Conservation (phyloP, 2,113 vertebrate species). For the Lepus europaeus region DNA sequence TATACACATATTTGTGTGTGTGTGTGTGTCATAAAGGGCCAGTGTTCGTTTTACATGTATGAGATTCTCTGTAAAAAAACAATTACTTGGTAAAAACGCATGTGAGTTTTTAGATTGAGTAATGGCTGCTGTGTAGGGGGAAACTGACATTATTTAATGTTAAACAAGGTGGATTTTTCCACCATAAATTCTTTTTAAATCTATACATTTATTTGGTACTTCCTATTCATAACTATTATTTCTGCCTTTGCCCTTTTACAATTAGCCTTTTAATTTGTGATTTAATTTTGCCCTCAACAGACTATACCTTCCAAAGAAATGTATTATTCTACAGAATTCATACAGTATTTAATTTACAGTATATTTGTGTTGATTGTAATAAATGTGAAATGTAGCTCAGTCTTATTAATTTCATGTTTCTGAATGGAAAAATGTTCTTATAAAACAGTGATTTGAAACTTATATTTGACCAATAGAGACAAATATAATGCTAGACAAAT, state of each 20-base stretch:
- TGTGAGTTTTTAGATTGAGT: conserved; percentile 61
- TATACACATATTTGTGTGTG: not conserved
- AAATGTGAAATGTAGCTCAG: conserved; percentile 70
- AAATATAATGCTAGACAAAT: conserved; percentile 52
- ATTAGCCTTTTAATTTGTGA: conserved; percentile 66
- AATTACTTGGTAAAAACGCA: conserved; percentile 57
- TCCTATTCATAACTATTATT: conserved; percentile 68
- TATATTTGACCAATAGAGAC: conserved; percentile 45
- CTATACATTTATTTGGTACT: conserved; percentile 56
- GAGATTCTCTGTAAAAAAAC: conserved; percentile 71
- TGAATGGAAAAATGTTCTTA: conserved; percentile 63
- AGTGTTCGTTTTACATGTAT: conserved; percentile 68
- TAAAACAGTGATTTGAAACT: conserved; percentile 13
- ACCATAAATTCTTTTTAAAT: conserved; percentile 52
- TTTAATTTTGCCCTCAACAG: conserved; percentile 26
- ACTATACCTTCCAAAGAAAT: conserved; percentile 68
- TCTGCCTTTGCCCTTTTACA: conserved; percentile 71
- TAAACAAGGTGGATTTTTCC: conserved; percentile 54
- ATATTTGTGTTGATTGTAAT: conserved; percentile 69
- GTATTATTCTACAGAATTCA: conserved; percentile 60
- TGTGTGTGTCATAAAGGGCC: conserved; percentile 45
- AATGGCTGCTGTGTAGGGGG: conserved; percentile 42
- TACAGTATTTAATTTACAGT: conserved; percentile 67
- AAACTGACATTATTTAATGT: conserved; percentile 61
- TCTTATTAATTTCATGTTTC: conserved; percentile 83